Evolutionary conservation across 2,113 vertebrate species (phyloP), one percentile per base, ranked within the genome.

Genomic region (Caranx ignobilis): DNA sequence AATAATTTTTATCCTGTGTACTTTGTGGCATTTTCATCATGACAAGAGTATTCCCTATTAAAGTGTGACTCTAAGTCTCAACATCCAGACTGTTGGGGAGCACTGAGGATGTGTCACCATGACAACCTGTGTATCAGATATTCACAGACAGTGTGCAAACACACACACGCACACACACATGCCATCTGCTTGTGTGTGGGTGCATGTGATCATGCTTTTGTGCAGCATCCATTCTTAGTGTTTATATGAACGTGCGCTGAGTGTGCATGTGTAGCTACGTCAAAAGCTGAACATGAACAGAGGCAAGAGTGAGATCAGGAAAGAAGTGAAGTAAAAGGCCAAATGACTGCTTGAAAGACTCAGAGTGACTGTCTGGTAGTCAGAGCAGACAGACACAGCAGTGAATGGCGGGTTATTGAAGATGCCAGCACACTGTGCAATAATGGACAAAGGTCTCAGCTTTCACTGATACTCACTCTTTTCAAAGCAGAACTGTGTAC

Each of bases 61-160:
- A 72, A 73, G 71, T 77, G 81, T 64, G 66, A 81, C 31, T 39
- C 72, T 41, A 41, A 41, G 55, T 75, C 43, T 75, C 37, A 77
- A 48, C 79, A 77, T 69, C 69, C 68, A 59, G 39, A 69, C 45
- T 71, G 69, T 48, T 47, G 26, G 61, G 37, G 72, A 74, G 57
- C 50, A 81, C 35, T 13, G 56, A 69, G 67, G 59, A 43, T 52
- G 74, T 70, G 77, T 90, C 47, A 39, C 88, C 83, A 90, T 90
- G 75, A 80, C 66, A 87, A 87, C 85, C 21, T 48, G 37, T 11
- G 3, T 19, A 65, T 60, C 68, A 68, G 11, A 76, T 65, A 75
- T 59, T 73, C 71, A 64, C 62, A 52, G 10, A 16, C 47, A 59
- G 64, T 66, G 65, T 55, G 66, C 64, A 72, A 78, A 78, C 57